These are phyloP conservation scores for Gonioctena quinquepunctata DNA, from an alignment of 1,140 invertebrate species.

Conservation along the genomic window DNA sequence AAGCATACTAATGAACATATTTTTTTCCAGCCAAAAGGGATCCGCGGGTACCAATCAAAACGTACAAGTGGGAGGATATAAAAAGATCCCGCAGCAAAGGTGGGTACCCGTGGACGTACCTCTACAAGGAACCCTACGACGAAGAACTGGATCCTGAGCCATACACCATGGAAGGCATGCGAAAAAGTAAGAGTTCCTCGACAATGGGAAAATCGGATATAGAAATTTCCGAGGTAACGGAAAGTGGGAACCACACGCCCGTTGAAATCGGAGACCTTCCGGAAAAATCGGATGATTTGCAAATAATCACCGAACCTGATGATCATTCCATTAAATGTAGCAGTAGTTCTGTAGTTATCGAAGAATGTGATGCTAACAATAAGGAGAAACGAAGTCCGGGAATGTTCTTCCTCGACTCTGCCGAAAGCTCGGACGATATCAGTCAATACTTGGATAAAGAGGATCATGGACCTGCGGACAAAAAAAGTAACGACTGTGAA, in stretches of 20 bases:
- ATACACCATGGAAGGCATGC: constrained; percentile 42
- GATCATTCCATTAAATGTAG: constrained; percentile 15
- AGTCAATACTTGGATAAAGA: constrained; percentile 54
- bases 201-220: constrained; percentile 27
- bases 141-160: constrained; percentile 43
- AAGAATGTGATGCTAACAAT: constrained; percentile 23
- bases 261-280: neutral
- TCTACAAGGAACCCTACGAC: constrained; percentile 53
- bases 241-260: constrained; percentile 21
- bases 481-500: constrained; percentile 4
- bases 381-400: constrained; percentile 17
- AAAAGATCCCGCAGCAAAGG: constrained; percentile 61
- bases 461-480: constrained; percentile 27
- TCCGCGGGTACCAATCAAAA: constrained; percentile 66
- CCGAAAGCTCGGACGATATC: constrained; percentile 50
- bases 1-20: no score
- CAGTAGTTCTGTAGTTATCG: constrained; percentile 25
- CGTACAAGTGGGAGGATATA: constrained; percentile 75
- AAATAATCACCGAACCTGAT: constrained; percentile 13
- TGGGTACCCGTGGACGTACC: constrained; percentile 72
- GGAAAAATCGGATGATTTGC: neutral
- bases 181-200: constrained; percentile 30
- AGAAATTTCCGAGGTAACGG: constrained; percentile 31
- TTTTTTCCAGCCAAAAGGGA: constrained; percentile 49
- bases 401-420: constrained; percentile 38